Base-by-base conservation (phyloP, 2,113 vertebrate species). In the Hippoglossus stenolepis region DNA sequence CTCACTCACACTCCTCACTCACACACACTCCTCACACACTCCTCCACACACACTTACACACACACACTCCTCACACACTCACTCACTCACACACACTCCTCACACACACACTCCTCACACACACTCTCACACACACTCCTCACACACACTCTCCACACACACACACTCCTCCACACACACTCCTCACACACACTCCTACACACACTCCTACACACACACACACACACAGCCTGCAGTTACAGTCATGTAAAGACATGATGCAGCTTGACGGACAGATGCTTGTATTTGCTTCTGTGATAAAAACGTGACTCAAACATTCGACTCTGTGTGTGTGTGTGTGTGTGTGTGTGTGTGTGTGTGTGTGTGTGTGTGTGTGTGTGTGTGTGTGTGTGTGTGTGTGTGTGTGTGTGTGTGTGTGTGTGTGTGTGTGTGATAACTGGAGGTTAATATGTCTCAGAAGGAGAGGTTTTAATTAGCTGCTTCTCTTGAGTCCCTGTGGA, bases 391-490 rank as follows among this genome's bases (percentile, higher is more conserved):
- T 28, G 26, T 28, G 26, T 28, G 28, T 28, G 3, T 28, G 28
- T 28, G 28, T 28, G 28, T 31, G 28, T 31, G 28, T 53, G 5
- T n/a, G 49, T 53, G 49, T 53, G 49, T 53, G 49, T 53, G 18
- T 53, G 18, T 53, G 49, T 53, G 49, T 53, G 49, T 53, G 49
- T 20, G 49, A 47, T 49, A 49, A 49, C 2, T 40, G 9, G 8
- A 60, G 62, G 54, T 57, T 84, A 84, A 79, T 79, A 78, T 73
- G 76, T 83, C 83, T 79, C 84, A 21, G 65, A 66, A 67, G 86
- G 81, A 77, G n/a, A 23, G 85, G 72, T 83, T 89, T 89, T 89
- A 88, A 91, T 91, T 88, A 91, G 70, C 82, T 62, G 67, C 87
- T 80, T 74, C 63, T 64, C 45, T 79, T 53, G 17, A 23, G 71